phyloP scores from a whole-genome alignment of 2,113 vertebrate genomes.

The Panurus biarmicus region DNA sequence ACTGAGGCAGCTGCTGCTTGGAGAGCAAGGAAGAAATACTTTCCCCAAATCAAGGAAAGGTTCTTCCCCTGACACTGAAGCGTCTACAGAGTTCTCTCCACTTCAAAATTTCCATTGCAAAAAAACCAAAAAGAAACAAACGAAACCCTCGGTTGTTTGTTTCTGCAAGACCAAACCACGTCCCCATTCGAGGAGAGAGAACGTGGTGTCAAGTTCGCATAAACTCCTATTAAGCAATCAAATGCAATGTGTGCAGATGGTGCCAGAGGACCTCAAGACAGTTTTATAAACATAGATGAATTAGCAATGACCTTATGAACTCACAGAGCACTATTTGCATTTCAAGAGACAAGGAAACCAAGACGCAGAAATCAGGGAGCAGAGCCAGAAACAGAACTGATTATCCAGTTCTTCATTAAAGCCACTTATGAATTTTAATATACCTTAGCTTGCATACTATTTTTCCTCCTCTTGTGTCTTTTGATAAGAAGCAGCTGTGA shows the following conservation, averaged over 20 bases:
- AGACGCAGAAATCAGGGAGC: background rate
- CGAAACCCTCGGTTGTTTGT: background rate
- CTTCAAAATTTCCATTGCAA: slow-evolving; percentile 21
- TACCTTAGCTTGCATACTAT: background rate
- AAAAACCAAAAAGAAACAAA: background rate
- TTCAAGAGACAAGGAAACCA: slow-evolving; percentile 47
- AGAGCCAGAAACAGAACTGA: slow-evolving; percentile 36
- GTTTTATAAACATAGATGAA: slow-evolving; percentile 51
- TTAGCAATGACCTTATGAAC: slow-evolving; percentile 32
- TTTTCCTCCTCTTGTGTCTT: background rate
- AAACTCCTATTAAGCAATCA: slow-evolving; percentile 50
- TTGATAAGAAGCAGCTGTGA: background rate
- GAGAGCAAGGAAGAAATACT: background rate
- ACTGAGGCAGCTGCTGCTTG: background rate
- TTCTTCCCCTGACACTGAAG: background rate
- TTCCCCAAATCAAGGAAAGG: background rate
- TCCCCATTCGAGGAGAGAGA: background rate
- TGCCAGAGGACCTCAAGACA: slow-evolving; percentile 48
- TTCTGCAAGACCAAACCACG: background rate
- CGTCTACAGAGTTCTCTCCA: background rate
- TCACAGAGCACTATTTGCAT: slow-evolving; percentile 35
- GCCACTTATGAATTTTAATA: background rate
- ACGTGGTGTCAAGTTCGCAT: slow-evolving; percentile 29
- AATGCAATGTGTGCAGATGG: slow-evolving; percentile 14
- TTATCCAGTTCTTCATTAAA: slow-evolving; percentile 37